These are phyloP conservation scores for Linnaemya tessellans DNA, from an alignment of 2,888 invertebrate species.

Conservation along the genomic window DNA sequence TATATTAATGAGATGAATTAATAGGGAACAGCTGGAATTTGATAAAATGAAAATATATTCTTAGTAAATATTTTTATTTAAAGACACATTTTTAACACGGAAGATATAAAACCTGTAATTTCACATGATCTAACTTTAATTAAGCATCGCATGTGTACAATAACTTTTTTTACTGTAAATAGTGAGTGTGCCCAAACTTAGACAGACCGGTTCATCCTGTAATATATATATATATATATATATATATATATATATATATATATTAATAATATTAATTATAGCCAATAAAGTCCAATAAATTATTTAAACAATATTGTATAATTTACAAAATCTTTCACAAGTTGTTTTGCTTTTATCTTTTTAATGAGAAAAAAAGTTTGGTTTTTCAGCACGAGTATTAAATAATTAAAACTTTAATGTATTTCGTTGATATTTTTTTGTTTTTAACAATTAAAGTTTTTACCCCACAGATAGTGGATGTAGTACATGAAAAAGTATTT, in stretches of 20 bases:
- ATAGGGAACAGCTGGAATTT: background rate
- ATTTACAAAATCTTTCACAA: background rate
- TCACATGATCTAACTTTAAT: too few relatives aligned
- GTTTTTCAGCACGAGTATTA: background rate
- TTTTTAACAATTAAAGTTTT: background rate
- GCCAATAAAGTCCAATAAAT: background rate
- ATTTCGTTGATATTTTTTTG: background rate
- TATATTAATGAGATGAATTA: background rate
- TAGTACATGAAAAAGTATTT: background rate
- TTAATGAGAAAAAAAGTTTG: background rate
- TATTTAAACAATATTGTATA: background rate
- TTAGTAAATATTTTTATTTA: too few relatives aligned
- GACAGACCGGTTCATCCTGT: too few relatives aligned
- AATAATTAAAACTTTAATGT: background rate
- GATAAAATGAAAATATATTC: too few relatives aligned
- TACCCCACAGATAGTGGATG: background rate
- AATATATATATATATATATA: too few relatives aligned
- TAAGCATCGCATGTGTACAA: too few relatives aligned
- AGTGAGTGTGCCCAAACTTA: too few relatives aligned
- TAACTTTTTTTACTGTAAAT: too few relatives aligned
- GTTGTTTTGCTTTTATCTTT: background rate
- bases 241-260: too few relatives aligned
- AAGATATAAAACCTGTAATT: background rate
- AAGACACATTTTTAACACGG: too few relatives aligned
- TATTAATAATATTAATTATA: background rate